These are phyloP conservation scores for Australoheros facetus DNA, from an alignment of 2,797 vertebrate species.

Conservation along the genomic window DNA sequence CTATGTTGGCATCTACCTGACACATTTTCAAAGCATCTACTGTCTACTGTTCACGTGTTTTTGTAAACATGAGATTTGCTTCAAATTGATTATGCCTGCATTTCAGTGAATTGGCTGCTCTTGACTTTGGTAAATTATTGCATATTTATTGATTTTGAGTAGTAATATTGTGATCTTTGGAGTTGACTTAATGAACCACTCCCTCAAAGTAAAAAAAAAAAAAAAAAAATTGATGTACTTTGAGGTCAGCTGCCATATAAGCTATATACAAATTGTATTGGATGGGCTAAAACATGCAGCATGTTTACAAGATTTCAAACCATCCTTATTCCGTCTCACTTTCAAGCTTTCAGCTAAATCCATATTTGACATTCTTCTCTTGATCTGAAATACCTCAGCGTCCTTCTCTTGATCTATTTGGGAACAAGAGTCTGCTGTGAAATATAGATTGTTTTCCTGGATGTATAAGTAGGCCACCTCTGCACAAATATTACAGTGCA, in stretches of 20 bases:
- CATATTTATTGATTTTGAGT: not conserved
- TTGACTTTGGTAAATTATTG: not conserved
- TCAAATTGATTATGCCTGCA: not conserved
- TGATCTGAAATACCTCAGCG: slow-evolving; percentile 26
- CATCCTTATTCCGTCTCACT: not conserved
- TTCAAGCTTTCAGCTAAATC: not conserved
- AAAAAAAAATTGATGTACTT: not conserved
- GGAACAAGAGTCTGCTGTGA: slow-evolving; percentile 22
- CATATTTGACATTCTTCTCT: slow-evolving; percentile 12
- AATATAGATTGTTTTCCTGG: slow-evolving; percentile 28
- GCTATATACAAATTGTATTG: not conserved
- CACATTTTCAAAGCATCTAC: not conserved
- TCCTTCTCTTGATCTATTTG: slow-evolving; percentile 32
- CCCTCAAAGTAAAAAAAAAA: not conserved
- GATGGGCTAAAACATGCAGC: not conserved
- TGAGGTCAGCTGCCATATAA: not conserved
- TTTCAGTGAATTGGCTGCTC: not conserved
- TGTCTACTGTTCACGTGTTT: not conserved
- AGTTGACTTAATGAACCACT: not conserved
- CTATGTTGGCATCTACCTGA: not conserved
- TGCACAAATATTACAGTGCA: not conserved
- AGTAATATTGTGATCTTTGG: not conserved
- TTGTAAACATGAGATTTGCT: not conserved
- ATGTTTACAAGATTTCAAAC: not conserved
- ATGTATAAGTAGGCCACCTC: slow-evolving; percentile 16